Evolutionary conservation across 2,113 vertebrate genomes (phyloP).

Genomic region (Xenus cinereus): DNA sequence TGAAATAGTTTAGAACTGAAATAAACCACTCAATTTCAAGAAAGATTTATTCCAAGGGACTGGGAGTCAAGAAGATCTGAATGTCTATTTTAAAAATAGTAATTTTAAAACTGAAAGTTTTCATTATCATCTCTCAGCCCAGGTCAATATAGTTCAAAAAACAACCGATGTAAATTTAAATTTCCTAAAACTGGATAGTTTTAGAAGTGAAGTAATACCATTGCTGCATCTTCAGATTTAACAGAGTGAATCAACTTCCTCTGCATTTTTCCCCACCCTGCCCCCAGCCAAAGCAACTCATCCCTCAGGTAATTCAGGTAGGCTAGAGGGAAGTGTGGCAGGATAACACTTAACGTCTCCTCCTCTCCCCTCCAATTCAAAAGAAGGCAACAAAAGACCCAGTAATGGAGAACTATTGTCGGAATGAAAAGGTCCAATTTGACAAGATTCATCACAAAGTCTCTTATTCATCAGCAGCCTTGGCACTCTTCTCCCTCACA

Average conservation of each 20-base stretch:
- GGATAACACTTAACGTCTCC: neutral
- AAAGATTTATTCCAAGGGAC: neutral
- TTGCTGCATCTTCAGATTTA: neutral
- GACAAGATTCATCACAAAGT: constrained; percentile 41
- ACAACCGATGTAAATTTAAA: neutral
- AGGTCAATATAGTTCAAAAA: neutral
- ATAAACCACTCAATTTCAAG: rapidly evolving
- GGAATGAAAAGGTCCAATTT: constrained; percentile 35
- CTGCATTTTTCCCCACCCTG: neutral
- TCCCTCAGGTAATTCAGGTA: neutral
- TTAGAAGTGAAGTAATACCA: neutral
- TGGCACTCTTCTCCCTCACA: neutral
- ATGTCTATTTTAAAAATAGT: neutral
- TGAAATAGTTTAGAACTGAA: neutral
- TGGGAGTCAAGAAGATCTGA: neutral
- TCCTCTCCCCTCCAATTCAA: neutral
- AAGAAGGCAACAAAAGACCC: constrained; percentile 16
- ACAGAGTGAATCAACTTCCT: neutral
- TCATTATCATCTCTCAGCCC: neutral
- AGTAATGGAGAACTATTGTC: neutral
- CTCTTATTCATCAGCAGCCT: constrained; percentile 18
- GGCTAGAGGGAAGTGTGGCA: neutral
- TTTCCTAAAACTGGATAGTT: neutral
- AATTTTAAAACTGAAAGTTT: neutral
- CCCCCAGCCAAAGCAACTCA: neutral